These are phyloP conservation scores for Willowsia nigromaculata DNA, from an alignment of 2,888 invertebrate species.

Conservation along the genomic window DNA sequence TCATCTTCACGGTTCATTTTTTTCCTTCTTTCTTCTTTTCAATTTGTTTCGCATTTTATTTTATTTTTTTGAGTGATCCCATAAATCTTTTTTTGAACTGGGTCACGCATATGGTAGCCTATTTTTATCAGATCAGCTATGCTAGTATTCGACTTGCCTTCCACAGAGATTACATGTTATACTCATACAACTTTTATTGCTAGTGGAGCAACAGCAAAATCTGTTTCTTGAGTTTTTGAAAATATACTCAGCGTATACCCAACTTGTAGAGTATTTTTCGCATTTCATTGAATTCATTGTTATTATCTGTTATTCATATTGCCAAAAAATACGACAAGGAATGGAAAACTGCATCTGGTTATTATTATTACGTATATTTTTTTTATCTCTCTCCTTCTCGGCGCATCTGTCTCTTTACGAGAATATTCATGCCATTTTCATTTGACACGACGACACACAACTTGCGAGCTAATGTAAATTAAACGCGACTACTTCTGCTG, in stretches of 20 bases:
- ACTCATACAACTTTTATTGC: not conserved
- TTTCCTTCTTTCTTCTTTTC: not conserved
- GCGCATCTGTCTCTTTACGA: too few species aligned
- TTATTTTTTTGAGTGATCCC: constrained; percentile 32
- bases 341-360: constrained; percentile 27
- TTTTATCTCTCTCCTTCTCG: too few species aligned
- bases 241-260: not conserved
- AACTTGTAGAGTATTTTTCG: not conserved
- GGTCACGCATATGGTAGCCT: constrained; percentile 69
- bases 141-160: not conserved
- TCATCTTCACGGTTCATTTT: constrained; percentile 42
- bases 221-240: not conserved
- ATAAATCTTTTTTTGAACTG: constrained; percentile 53
- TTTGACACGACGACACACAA: too few species aligned
- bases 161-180: not conserved
- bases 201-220: not conserved
- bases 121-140: constrained; percentile 57
- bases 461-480: too few species aligned
- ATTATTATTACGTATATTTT: not conserved
- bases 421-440: too few species aligned
- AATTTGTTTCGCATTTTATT: not conserved
- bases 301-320: not conserved
- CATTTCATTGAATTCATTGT: constrained; percentile 32
- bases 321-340: not conserved
- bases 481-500: too few species aligned